A percentile compares a stretch with the other conserved stretches of the same genome.
phyloP scores from a whole-genome alignment of 2,797 vertebrate genomes.

The Mycteria americana region DNA sequence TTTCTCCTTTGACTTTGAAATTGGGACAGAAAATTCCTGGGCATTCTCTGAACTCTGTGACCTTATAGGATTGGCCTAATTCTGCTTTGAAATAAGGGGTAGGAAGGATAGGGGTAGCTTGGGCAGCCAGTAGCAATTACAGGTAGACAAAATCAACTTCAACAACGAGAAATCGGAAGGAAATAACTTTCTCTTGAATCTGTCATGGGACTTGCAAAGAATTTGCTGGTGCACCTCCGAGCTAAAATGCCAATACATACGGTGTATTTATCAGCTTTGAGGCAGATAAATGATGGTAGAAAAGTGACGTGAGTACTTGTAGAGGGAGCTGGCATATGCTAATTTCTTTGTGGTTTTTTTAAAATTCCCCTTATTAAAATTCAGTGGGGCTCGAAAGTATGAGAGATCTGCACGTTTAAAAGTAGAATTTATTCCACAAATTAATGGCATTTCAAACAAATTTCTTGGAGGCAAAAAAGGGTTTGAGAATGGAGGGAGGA shows the following conservation, averaged over 20 bases:
- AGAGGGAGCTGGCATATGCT: background rate
- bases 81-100: background rate
- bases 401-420: background rate
- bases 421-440: background rate
- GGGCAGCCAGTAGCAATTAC: background rate
- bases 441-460: background rate
- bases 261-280: background rate
- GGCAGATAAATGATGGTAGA: background rate
- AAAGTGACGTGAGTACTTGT: background rate
- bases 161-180: background rate
- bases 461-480: background rate
- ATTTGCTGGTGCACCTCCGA: background rate
- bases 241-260: background rate
- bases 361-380: background rate
- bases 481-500: background rate
- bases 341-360: background rate
- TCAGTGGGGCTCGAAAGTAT: background rate
- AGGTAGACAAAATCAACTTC: background rate
- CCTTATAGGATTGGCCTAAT: background rate
- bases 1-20: background rate
- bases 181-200: background rate
- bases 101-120: background rate
- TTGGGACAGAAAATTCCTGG: background rate
- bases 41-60: background rate
- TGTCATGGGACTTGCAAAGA: background rate